phyloP scores from a whole-genome alignment of 2,797 vertebrate species.

The Dicrostonyx torquatus region DNA sequence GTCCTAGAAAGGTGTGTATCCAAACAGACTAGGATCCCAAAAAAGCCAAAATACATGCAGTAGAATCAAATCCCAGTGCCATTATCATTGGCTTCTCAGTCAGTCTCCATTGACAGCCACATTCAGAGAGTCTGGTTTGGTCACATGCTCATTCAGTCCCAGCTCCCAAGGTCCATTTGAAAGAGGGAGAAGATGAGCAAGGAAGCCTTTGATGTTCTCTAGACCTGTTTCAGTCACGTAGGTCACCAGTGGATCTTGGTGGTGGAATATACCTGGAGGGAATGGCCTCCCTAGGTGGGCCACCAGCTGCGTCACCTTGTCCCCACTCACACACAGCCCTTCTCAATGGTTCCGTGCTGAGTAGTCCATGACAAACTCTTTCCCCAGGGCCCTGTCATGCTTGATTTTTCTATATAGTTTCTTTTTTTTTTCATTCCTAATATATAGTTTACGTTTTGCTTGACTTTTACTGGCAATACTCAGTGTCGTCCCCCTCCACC shows the following conservation, averaged over 20 bases:
- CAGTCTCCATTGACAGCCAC: too few species aligned
- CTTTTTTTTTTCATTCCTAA: not conserved
- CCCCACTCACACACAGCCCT: not conserved
- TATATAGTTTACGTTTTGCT: not conserved
- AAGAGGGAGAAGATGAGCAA: too few species aligned
- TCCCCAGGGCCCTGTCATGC: too few species aligned
- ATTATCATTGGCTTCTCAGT: too few species aligned
- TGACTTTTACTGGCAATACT: not conserved
- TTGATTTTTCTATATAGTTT: not conserved
- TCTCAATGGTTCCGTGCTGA: not conserved
- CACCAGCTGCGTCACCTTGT: not conserved
- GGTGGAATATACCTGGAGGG: not conserved
- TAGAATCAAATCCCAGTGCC: too few species aligned
- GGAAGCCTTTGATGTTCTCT: not conserved
- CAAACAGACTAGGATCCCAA: too few species aligned
- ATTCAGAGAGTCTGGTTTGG: too few species aligned
- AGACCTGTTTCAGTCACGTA: not conserved
- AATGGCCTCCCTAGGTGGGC: not conserved
- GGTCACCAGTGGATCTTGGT: not conserved
- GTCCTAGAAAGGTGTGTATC: too few species aligned
- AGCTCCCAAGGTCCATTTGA: too few species aligned
- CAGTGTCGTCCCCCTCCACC: not conserved
- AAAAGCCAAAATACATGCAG: too few species aligned
- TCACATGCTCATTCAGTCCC: too few species aligned
- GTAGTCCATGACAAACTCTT: not conserved